Evolutionary conservation across 2,797 vertebrate species (phyloP).

Genomic region (Sarcoramphus papa): DNA sequence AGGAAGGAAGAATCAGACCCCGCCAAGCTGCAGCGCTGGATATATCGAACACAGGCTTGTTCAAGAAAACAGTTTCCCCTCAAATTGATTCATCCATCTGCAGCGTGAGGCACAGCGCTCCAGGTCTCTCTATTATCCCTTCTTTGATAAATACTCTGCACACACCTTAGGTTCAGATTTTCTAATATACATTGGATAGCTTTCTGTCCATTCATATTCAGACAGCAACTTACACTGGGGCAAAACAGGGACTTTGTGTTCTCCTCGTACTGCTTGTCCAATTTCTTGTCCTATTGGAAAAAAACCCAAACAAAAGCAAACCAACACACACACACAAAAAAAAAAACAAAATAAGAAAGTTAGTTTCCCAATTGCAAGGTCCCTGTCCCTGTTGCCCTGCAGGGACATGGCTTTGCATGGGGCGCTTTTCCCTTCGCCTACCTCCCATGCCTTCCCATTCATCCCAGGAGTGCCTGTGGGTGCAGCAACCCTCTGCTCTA

Average conservation of each 20-base stretch:
- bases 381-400: background rate
- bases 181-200: background rate
- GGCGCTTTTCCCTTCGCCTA: background rate
- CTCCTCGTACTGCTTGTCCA: constrained; percentile 93
- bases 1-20: background rate
- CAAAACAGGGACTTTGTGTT: constrained; percentile 83
- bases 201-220: background rate
- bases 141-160: too few species aligned
- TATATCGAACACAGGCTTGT: background rate
- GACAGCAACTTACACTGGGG: constrained; percentile 84
- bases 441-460: background rate
- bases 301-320: background rate
- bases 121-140: background rate
- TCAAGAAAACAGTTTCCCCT: background rate
- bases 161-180: background rate
- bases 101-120: background rate
- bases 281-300: constrained; percentile 87
- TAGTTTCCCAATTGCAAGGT: background rate
- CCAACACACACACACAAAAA: background rate
- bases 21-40: background rate
- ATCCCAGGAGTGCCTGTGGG: background rate
- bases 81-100: background rate
- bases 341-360: background rate
- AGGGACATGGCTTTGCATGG: background rate
- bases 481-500: background rate